Conservation (phyloP, 1,140 invertebrate genomes). For the Aethina tumida region DNA sequence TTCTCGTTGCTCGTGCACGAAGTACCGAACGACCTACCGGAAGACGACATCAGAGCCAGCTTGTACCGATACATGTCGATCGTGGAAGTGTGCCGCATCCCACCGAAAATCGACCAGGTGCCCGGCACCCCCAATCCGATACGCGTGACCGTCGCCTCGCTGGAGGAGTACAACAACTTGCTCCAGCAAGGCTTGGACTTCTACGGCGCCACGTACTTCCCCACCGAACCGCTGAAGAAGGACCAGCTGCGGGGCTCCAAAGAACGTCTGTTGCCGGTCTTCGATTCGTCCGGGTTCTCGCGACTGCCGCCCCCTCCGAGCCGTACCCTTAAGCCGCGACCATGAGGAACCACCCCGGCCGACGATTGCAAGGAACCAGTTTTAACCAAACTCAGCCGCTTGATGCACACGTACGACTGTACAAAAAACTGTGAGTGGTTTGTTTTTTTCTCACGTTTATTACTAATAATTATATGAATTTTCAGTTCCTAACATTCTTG, state of each 20-base stretch:
- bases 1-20: constrained; percentile 69
- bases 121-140: constrained; percentile 46
- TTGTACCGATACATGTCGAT: constrained; percentile 70
- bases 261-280: constrained; percentile 66
- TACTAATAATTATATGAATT: too few relatives aligned
- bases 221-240: constrained; percentile 59
- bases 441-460: too few relatives aligned
- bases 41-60: constrained; percentile 71
- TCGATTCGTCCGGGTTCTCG: constrained; percentile 68
- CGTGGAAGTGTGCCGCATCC: constrained; percentile 38
- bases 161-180: constrained; percentile 69
- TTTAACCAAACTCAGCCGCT: constrained; percentile 1
- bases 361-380: neutral
- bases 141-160: constrained; percentile 64
- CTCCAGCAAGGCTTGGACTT: constrained; percentile 75
- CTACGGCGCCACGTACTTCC: constrained; percentile 77
- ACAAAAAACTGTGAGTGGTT: too few relatives aligned
- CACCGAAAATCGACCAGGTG: constrained; percentile 39
- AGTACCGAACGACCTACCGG: constrained; percentile 69
- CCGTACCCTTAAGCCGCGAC: constrained; percentile 60
- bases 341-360: constrained; percentile 9
- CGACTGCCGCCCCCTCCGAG: constrained; percentile 69
- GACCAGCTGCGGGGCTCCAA: constrained; percentile 52
- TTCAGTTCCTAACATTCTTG: too few relatives aligned
- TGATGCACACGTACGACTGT: too few relatives aligned